Evolutionary conservation across 2,888 invertebrate species (phyloP), one percentile per base, ranked within the genome.

Genomic region (Lasioglossum calceatum): DNA sequence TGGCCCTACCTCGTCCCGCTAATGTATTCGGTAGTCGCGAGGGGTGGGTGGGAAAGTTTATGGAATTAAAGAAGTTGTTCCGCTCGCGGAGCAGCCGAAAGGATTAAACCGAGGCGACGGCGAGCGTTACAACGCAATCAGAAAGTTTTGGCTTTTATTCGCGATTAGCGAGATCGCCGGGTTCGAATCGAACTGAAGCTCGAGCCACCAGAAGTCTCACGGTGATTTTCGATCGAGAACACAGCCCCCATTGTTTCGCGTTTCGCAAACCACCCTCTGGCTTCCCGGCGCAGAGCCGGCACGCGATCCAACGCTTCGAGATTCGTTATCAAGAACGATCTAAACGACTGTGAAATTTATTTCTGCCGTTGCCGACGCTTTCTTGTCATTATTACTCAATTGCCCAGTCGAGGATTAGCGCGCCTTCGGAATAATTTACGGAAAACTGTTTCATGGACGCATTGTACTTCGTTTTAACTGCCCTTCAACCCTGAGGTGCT

Each of bases 21-120:
- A 85, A 85, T 80, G 73, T 80, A 86, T 85, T 80, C 85, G 36
- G 50, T 71, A 75, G 85, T 73, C 77, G 50, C 74, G 74, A 80
- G 79, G 77, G 85, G 27, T 27, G 14, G 27, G 54, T 61, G 61
- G 85, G 80, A 80, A 86, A 86, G 85, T 86, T 86, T 86, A 86
- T 85, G 85, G 85, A 80, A 86, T 86, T 85, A 85, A 85, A 86
- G 85, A 85, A 86, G 85, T 86, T 86, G 85, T 77, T 80, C 77
- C 58, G 58, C 7, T 39, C 79, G 39, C 39, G 47, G 32, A 39
- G 70, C 50, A 42, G 64, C 44, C 80, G 58, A 61, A 86, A 86
- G 85, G 85, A 86, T 86, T 86, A 86, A 85, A 61, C 42, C 47
- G 44, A 61, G 75, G 36, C 70, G 36, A 67, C 61, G 61, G 54